These are phyloP conservation scores for Lamellibrachia columna DNA, from an alignment of 2,888 invertebrate genomes.

Conservation along the genomic window DNA sequence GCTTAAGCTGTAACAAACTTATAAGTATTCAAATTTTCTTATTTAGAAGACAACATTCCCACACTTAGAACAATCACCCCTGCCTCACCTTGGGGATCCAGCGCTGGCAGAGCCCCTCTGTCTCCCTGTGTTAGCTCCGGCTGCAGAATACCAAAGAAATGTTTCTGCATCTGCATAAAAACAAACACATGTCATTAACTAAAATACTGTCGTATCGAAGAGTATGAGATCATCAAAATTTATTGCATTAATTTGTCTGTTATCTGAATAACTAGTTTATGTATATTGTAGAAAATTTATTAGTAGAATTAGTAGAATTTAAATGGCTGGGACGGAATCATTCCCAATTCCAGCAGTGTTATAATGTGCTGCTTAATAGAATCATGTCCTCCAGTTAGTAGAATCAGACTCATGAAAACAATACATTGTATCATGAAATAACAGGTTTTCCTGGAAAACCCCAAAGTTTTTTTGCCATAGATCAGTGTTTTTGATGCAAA, in stretches of 20 bases:
- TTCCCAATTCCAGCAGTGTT: no score
- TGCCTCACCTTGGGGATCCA: conserved; percentile 61
- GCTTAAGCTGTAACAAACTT: not conserved
- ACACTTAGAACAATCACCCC: not conserved
- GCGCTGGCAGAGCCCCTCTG: conserved; percentile 59
- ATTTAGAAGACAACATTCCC: not conserved
- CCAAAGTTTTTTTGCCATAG: no score
- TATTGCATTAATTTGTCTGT: not conserved
- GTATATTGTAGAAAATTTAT: not conserved
- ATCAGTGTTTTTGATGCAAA: no score
- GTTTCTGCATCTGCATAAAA: conserved; percentile 51
- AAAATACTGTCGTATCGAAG: not conserved
- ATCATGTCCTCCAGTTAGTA: no score
- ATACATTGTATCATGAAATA: no score
- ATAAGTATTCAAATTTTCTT: not conserved
- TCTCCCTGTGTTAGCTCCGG: conserved; percentile 54
- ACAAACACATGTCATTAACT: not conserved
- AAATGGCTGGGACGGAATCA: no score
- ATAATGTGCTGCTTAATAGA: no score
- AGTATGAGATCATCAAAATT: not conserved
- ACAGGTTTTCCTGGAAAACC: no score
- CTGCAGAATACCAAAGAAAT: conserved; percentile 54
- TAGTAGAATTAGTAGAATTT: no score
- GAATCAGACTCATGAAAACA: no score
- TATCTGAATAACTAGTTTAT: not conserved